Conservation (phyloP, 2,797 vertebrate species). For the Limosa lapponica region DNA sequence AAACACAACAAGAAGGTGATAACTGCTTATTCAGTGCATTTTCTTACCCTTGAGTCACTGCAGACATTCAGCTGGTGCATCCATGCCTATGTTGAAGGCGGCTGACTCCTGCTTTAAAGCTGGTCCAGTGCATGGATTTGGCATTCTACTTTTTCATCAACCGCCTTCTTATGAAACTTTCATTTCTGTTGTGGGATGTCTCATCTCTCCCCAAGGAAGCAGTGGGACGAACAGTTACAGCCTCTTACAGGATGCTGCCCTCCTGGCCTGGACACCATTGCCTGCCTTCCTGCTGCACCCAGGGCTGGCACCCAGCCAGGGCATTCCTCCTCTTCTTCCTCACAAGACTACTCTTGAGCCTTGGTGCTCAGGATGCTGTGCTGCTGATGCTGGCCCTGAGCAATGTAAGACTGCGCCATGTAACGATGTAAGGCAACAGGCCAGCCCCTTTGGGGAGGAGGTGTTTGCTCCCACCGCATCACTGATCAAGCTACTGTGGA, state of each 20-base stretch:
- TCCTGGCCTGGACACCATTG: neutral
- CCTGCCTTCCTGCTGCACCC: neutral
- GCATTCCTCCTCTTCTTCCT: neutral
- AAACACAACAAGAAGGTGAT: neutral
- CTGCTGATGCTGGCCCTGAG: neutral
- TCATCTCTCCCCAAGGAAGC: neutral
- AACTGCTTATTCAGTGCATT: neutral
- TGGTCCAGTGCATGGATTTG: rapidly evolving
- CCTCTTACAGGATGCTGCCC: neutral
- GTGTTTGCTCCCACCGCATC: neutral
- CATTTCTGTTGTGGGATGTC: neutral
- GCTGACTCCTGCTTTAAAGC: neutral
- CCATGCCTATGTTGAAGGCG: neutral
- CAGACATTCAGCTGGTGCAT: neutral
- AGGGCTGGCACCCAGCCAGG: rapidly evolving
- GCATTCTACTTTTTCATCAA: neutral
- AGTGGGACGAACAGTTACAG: neutral
- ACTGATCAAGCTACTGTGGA: too few relatives aligned
- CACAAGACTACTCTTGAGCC: neutral
- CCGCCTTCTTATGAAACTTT: neutral
- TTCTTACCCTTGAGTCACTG: neutral
- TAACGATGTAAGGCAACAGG: rapidly evolving
- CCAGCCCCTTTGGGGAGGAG: neutral
- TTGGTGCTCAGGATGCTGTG: neutral
- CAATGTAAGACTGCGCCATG: rapidly evolving